These are phyloP conservation scores for Microtus californicus DNA, from an alignment of 2,797 vertebrate genomes.

Conservation along the genomic window DNA sequence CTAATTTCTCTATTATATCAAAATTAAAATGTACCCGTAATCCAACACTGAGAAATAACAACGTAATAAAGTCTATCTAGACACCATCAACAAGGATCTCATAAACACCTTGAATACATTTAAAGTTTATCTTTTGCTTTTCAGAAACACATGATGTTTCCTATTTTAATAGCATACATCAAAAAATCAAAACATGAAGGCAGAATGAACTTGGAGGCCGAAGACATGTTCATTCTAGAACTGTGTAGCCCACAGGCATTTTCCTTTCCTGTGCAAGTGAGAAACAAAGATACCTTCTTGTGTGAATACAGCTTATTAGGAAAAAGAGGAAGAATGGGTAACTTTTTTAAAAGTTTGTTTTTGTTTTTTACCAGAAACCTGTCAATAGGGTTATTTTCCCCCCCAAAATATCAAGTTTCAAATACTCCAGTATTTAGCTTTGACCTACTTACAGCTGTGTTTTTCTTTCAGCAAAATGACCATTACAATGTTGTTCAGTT, in stretches of 20 bases:
- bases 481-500: not conserved
- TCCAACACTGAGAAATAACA: slow-evolving; percentile 65
- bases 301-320: slow-evolving; percentile 49
- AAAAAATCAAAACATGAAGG: slow-evolving; percentile 30
- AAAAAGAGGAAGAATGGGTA: slow-evolving; percentile 39
- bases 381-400: not conserved
- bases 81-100: slow-evolving; percentile 54
- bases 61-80: slow-evolving; percentile 50
- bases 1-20: slow-evolving; percentile 59
- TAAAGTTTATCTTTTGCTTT: slow-evolving; percentile 12
- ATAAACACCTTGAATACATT: slow-evolving; percentile 35
- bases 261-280: slow-evolving; percentile 20
- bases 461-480: slow-evolving; percentile 52
- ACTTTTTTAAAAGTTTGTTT: not conserved
- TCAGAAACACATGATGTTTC: slow-evolving; percentile 46
- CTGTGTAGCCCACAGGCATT: not conserved
- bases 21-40: slow-evolving; percentile 77
- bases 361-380: slow-evolving; percentile 19
- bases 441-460: slow-evolving; percentile 32
- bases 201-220: slow-evolving; percentile 13
- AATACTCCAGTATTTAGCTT: slow-evolving; percentile 51
- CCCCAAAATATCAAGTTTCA: slow-evolving; percentile 48
- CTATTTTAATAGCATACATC: slow-evolving; percentile 43
- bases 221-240: slow-evolving; percentile 28
- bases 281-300: slow-evolving; percentile 42